phyloP scores from a whole-genome alignment of 1,140 invertebrate genomes.

The Drosophila fuyamai region DNA sequence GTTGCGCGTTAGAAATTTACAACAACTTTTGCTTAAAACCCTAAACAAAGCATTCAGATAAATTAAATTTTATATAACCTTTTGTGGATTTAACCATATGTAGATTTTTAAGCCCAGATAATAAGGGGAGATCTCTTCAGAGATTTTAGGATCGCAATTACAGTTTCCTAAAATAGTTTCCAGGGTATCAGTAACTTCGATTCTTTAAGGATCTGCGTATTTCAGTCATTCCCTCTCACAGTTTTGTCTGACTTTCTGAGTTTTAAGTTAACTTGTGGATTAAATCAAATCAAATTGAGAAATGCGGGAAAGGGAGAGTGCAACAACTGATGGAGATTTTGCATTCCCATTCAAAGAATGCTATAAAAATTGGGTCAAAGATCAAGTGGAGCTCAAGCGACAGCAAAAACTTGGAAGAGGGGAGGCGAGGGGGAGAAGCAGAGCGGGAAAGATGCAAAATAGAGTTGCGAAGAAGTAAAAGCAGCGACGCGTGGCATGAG shows the following conservation, averaged over 20 bases:
- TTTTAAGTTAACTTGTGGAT: slow-evolving; percentile 30
- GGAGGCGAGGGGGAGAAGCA: slow-evolving; percentile 1
- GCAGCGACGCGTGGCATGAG: slow-evolving; percentile 75
- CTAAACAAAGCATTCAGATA: too few species aligned
- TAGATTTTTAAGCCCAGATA: too few species aligned
- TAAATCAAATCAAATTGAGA: slow-evolving; percentile 72
- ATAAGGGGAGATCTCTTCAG: too few species aligned
- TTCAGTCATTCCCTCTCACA: too few species aligned
- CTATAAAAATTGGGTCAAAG: slow-evolving; percentile 82
- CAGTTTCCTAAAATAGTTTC: background rate
- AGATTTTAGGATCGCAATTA: too few species aligned
- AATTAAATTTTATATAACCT: too few species aligned
- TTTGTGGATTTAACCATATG: too few species aligned
- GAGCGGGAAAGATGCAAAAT: slow-evolving; percentile 66
- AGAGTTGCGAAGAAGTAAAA: slow-evolving; percentile 65
- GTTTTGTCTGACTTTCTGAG: background rate
- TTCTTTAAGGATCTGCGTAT: too few species aligned
- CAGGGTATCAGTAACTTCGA: background rate
- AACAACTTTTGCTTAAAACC: too few species aligned
- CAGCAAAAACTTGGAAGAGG: slow-evolving; percentile 14
- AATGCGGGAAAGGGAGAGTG: slow-evolving; percentile 25
- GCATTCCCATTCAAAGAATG: slow-evolving; percentile 74
- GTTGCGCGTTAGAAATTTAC: background rate
- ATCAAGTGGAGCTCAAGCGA: slow-evolving; percentile 79
- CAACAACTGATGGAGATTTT: slow-evolving; percentile 32